phyloP scores from a whole-genome alignment of 2,113 vertebrate species.

The Corythoichthys intestinalis region DNA sequence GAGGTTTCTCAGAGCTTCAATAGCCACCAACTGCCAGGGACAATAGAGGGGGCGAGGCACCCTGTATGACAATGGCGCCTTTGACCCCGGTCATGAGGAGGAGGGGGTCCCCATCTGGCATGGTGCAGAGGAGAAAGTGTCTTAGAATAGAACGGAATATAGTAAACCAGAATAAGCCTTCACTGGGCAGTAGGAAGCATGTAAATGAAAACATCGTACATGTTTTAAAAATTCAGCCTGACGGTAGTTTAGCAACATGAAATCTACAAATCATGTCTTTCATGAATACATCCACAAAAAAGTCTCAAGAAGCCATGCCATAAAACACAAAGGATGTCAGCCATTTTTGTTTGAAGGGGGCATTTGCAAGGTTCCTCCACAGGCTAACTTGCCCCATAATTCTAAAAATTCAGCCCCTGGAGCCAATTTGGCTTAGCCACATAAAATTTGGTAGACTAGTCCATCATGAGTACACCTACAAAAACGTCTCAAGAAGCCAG shows the following conservation, averaged over 20 bases:
- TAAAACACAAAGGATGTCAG: too few species aligned
- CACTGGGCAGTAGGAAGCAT: not conserved
- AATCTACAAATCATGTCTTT: too few species aligned
- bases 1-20: slow-evolving; percentile 64
- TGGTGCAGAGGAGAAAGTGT: slow-evolving; percentile 7
- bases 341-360: too few species aligned
- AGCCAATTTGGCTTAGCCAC: not conserved
- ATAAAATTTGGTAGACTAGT: not conserved
- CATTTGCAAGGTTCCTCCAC: too few species aligned
- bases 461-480: too few species aligned
- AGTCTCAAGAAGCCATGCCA: too few species aligned
- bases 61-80: slow-evolving; percentile 73
- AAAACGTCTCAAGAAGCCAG: too few species aligned
- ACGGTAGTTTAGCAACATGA: not conserved
- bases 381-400: not conserved
- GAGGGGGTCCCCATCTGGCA: slow-evolving; percentile 68
- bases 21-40: slow-evolving; percentile 62
- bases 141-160: not conserved
- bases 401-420: not conserved
- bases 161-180: not conserved
- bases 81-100: slow-evolving; percentile 63
- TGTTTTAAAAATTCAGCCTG: not conserved
- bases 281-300: too few species aligned
- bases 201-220: not conserved
- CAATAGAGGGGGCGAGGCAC: slow-evolving; percentile 64